phyloP scores from a whole-genome alignment of 2,113 vertebrate genomes.

The Saguinus midas region DNA sequence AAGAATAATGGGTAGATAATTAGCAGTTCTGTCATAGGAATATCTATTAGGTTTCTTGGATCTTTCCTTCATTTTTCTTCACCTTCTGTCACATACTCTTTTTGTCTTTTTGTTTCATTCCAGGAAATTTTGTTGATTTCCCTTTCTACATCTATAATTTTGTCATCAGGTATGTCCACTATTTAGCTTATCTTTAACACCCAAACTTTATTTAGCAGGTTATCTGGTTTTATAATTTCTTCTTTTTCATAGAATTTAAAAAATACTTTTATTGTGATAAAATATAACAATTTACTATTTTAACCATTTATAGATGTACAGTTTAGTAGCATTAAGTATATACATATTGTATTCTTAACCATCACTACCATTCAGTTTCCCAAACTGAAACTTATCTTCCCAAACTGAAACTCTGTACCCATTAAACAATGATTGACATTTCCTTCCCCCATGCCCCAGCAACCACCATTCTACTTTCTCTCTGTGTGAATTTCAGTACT shows the following conservation, averaged over 20 bases:
- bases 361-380: neutral
- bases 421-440: neutral
- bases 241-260: neutral
- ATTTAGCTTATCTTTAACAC: neutral
- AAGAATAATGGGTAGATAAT: neutral
- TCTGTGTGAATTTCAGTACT: neutral
- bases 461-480: neutral
- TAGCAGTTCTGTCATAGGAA: neutral
- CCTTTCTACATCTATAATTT: neutral
- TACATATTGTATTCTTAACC: neutral
- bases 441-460: neutral
- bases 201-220: neutral
- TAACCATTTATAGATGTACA: neutral
- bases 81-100: neutral
- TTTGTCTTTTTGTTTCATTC: neutral
- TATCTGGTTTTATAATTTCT: conserved; percentile 19
- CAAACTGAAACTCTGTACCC: neutral
- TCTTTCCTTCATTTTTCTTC: neutral
- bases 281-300: neutral
- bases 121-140: neutral
- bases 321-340: neutral
- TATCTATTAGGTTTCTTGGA: neutral
- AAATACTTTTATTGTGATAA: neutral
- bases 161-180: neutral
- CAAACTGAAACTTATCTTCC: neutral